A percentile compares a stretch with the other conserved stretches of the same genome.
These are phyloP conservation scores for Aphrophora alni DNA, from an alignment of 2,888 invertebrate species.

Conservation along the genomic window DNA sequence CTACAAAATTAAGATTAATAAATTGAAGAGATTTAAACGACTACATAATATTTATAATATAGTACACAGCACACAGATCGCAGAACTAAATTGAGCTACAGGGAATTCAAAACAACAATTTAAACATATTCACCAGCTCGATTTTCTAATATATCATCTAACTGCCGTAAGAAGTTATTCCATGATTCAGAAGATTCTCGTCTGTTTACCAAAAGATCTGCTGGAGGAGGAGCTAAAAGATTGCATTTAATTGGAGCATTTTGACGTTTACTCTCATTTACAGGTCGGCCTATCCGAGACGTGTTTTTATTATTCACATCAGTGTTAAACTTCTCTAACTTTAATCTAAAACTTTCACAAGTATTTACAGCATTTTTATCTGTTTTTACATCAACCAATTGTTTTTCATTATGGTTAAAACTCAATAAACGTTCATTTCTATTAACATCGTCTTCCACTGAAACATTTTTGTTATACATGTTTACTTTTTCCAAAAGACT, in stretches of 20 bases:
- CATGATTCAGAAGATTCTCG: conserved; percentile 55
- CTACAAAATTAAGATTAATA: no score
- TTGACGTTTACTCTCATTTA: background rate
- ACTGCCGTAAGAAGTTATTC: conserved; percentile 60
- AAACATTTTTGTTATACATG: background rate
- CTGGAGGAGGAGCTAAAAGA: conserved; percentile 37
- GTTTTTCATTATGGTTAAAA: background rate
- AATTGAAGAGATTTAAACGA: no score
- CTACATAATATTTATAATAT: no score
- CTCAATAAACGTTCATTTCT: background rate
- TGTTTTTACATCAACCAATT: background rate
- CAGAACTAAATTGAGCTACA: background rate
- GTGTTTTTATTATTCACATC: background rate
- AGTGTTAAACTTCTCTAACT: background rate
- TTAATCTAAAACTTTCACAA: background rate
- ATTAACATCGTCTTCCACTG: background rate
- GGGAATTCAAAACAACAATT: background rate
- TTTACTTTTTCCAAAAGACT: background rate
- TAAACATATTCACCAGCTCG: conserved; percentile 60
- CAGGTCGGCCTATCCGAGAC: background rate
- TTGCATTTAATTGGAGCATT: conserved; percentile 33
- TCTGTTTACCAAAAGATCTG: conserved; percentile 28
- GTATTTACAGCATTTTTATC: background rate
- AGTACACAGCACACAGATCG: no score
- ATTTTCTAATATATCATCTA: conserved; percentile 61